Evolutionary conservation across 2,888 invertebrate genomes (phyloP).

Genomic region (Deilephila elpenor): DNA sequence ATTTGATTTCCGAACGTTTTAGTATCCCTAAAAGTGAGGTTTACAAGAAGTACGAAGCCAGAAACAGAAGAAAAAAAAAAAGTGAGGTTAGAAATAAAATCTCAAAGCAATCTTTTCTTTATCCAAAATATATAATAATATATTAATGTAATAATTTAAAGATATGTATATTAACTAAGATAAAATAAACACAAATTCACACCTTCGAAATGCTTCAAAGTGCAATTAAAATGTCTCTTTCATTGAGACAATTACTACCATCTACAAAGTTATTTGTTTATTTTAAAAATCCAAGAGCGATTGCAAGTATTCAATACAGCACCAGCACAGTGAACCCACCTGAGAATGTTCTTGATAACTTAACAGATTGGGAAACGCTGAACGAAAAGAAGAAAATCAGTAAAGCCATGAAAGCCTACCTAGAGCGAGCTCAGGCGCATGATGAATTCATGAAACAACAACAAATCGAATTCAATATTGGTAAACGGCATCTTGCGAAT

Average conservation of each 20-base stretch:
- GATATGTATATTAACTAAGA: not conserved
- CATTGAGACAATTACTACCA: slow-evolving; percentile 50
- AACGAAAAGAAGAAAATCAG: slow-evolving; percentile 87
- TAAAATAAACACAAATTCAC: not conserved
- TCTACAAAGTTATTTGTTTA: slow-evolving; percentile 48
- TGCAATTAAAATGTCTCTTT: slow-evolving; percentile 46
- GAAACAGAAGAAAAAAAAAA: too few relatives aligned
- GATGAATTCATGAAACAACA: slow-evolving; percentile 93
- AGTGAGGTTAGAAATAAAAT: not conserved
- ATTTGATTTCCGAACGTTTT: too few relatives aligned
- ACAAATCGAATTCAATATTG: slow-evolving; percentile 92
- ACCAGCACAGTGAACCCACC: slow-evolving; percentile 47
- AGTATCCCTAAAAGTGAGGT: too few relatives aligned
- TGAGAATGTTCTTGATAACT: slow-evolving; percentile 56
- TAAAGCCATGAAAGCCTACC: slow-evolving; percentile 95
- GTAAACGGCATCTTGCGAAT: slow-evolving; percentile 97
- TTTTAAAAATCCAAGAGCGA: slow-evolving; percentile 48
- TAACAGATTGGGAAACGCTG: slow-evolving; percentile 76
- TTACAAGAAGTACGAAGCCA: too few relatives aligned
- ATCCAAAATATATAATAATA: too few relatives aligned
- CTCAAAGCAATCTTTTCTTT: not conserved
- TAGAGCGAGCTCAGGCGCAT: slow-evolving; percentile 92
- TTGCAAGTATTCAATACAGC: slow-evolving; percentile 56
- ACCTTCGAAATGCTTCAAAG: slow-evolving; percentile 57
- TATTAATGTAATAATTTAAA: not conserved